Evolutionary conservation across 92 coral and sea anemone genomes (phyloP).

Genomic region (Pocillopora meandrina): DNA sequence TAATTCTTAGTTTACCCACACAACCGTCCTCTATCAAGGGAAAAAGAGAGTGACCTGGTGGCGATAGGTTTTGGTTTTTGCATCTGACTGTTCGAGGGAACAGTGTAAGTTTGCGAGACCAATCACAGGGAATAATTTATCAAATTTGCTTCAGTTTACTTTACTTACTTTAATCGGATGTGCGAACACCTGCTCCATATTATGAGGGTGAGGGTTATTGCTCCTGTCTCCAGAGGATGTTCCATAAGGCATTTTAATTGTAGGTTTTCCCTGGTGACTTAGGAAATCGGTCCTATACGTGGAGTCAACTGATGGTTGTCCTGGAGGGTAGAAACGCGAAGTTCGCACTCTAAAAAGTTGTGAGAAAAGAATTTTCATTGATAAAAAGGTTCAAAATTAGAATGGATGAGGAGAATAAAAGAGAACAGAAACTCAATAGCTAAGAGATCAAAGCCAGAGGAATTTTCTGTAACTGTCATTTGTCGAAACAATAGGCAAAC

Average conservation of each 20-base stretch:
- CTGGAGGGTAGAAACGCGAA: slow-evolving; percentile 74
- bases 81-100: background rate
- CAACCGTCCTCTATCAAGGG: too few relatives aligned
- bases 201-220: slow-evolving; percentile 90
- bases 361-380: background rate
- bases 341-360: slow-evolving; percentile 66
- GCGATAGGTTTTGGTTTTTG: background rate
- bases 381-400: too few relatives aligned
- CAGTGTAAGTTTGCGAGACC: too few relatives aligned
- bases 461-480: too few relatives aligned
- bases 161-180: slow-evolving; percentile 73
- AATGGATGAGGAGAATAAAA: too few relatives aligned
- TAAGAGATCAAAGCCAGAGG: too few relatives aligned
- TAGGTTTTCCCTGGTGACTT: slow-evolving; percentile 37
- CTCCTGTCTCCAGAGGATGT: slow-evolving; percentile 73
- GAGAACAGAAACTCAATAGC: too few relatives aligned
- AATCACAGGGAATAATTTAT: too few relatives aligned
- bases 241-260: slow-evolving; percentile 58
- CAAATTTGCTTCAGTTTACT: too few relatives aligned
- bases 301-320: slow-evolving; percentile 66
- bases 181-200: slow-evolving; percentile 74
- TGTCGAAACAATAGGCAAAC: too few relatives aligned
- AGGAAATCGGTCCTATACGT: slow-evolving; percentile 75
- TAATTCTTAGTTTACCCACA: too few relatives aligned
- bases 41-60: too few relatives aligned